These are phyloP conservation scores for Drosophila kuntzei DNA, from an alignment of 2,888 invertebrate species.

Conservation along the genomic window DNA sequence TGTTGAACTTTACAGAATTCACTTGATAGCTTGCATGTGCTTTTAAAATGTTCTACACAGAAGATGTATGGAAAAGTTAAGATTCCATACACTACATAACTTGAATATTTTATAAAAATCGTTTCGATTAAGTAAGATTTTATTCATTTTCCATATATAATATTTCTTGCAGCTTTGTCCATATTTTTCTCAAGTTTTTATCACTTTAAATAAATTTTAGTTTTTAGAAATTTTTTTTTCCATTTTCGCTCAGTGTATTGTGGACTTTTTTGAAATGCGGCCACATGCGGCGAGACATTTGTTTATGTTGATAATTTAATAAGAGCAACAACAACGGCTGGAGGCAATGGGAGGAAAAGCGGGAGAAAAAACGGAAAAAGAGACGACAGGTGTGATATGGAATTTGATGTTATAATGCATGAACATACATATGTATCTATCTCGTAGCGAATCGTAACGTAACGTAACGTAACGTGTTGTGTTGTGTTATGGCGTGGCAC, in stretches of 20 bases:
- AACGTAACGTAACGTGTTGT: not conserved
- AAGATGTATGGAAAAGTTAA: no score
- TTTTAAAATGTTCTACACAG: no score
- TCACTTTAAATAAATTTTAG: not conserved
- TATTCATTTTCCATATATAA: no score
- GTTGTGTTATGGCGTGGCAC: slow-evolving; percentile 36
- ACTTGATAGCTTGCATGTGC: no score
- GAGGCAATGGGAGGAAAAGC: slow-evolving; percentile 28
- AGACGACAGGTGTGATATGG: slow-evolving; percentile 12
- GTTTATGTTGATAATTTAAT: slow-evolving; percentile 80
- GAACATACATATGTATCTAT: not conserved
- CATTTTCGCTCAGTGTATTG: slow-evolving; percentile 45
- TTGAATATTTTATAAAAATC: no score
- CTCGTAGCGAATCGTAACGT: not conserved
- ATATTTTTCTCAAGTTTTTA: not conserved
- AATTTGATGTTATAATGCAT: slow-evolving; percentile 6
- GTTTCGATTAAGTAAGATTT: no score
- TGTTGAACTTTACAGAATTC: no score
- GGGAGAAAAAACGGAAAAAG: not conserved
- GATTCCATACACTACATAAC: no score
- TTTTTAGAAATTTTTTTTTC: no score
- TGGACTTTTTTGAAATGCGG: slow-evolving; percentile 51
- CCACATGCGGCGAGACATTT: slow-evolving; percentile 70
- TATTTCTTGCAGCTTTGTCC: no score
- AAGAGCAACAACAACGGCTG: slow-evolving; percentile 65